phyloP scores from a whole-genome alignment of 2,888 invertebrate species.

The Rhingia rostrata region DNA sequence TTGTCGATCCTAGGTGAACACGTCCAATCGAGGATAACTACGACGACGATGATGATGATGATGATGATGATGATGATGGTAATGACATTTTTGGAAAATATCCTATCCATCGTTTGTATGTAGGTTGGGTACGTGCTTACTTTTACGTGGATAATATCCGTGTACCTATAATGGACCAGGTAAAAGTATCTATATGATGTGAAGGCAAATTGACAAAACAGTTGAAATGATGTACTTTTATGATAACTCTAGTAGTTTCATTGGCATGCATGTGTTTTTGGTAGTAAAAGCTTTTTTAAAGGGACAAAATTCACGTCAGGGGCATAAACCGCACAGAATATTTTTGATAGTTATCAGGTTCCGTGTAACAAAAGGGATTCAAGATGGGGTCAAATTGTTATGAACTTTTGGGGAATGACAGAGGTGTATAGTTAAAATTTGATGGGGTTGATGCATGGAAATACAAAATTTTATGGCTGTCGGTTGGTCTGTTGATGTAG shows the following conservation, averaged over 20 bases:
- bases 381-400: conserved; percentile 11
- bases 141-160: conserved; percentile 31
- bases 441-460: no score
- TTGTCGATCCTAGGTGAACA: conserved; percentile 2
- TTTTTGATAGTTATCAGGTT: conserved; percentile 40
- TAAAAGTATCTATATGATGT: neutral
- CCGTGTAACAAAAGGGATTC: conserved; percentile 25
- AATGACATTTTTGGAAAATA: conserved; percentile 46
- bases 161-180: conserved; percentile 20
- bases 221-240: conserved; percentile 23
- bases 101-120: conserved; percentile 10
- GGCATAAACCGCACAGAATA: conserved; percentile 14
- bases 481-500: no score
- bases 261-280: conserved; percentile 16
- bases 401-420: conserved; percentile 18
- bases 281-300: neutral
- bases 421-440: neutral
- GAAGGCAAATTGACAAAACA: conserved; percentile 10
- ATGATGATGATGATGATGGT: conserved; percentile 57
- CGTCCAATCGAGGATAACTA: conserved; percentile 42
- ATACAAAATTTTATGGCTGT: no score
- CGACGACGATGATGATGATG: conserved; percentile 54
- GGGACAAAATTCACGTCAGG: conserved; percentile 4
- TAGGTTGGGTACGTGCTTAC: conserved; percentile 21
- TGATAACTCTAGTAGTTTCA: conserved; percentile 5